These are phyloP conservation scores for Carlito syrichta DNA, from an alignment of 2,113 vertebrate genomes.

Conservation along the genomic window DNA sequence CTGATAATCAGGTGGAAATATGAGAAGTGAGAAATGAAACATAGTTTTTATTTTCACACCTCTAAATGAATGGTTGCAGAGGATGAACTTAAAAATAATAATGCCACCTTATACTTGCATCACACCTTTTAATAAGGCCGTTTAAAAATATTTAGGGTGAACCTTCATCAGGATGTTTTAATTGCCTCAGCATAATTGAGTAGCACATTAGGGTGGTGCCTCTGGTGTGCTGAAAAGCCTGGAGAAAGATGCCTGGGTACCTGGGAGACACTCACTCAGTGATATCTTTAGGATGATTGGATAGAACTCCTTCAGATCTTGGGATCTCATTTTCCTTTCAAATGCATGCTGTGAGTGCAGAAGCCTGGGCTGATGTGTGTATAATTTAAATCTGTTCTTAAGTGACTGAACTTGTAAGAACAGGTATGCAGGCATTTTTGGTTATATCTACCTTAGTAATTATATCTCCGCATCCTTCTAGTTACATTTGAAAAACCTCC, in stretches of 20 bases:
- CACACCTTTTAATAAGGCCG: conserved; percentile 28
- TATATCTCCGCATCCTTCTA: neutral
- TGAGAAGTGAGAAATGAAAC: conserved; percentile 39
- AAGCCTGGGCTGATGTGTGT: neutral
- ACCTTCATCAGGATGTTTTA: neutral
- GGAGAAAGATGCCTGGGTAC: neutral
- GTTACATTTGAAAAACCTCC: neutral
- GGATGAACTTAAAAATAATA: conserved; percentile 55
- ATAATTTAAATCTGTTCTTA: neutral
- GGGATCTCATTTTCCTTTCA: neutral
- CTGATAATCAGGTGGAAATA: neutral
- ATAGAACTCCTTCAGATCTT: neutral
- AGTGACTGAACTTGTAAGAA: neutral
- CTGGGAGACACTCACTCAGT: neutral
- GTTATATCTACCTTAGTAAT: neutral
- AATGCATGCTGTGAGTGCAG: neutral
- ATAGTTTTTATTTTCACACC: conserved; percentile 48
- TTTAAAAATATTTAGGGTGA: conserved; percentile 44
- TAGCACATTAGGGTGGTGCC: neutral
- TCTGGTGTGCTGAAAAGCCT: neutral
- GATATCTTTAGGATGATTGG: neutral
- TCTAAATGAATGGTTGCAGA: conserved; percentile 49
- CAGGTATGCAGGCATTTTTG: neutral
- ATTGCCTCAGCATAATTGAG: neutral
- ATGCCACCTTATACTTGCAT: conserved; percentile 2